phyloP scores from a whole-genome alignment of 2,797 vertebrate species.

The Lagorchestes hirsutus region DNA sequence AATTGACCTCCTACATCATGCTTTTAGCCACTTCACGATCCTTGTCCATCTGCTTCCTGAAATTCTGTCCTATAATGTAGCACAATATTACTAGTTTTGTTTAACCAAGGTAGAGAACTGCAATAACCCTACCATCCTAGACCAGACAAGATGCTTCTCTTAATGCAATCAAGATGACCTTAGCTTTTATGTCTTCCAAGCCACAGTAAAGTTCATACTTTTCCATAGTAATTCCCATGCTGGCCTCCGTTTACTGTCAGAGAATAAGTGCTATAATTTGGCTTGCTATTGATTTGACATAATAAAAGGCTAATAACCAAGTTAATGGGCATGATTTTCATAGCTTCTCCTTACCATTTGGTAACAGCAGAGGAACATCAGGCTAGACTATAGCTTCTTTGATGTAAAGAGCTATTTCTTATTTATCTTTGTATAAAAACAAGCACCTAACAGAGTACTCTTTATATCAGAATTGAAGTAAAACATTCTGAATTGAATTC shows the following conservation, averaged over 20 bases:
- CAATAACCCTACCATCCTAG: background rate
- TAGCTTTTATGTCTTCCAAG: background rate
- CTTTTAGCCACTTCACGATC: background rate
- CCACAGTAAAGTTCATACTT: background rate
- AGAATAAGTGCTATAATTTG: background rate
- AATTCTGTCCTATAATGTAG: background rate
- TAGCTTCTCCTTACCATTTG: background rate
- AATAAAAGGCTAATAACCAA: background rate
- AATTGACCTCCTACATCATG: background rate
- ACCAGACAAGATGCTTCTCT: background rate
- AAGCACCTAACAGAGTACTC: background rate
- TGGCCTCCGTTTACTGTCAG: background rate
- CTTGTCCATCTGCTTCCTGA: background rate
- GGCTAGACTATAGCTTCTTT: background rate
- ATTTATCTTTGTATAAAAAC: background rate
- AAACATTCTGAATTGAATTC: background rate
- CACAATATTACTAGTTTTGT: background rate
- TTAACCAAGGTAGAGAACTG: background rate
- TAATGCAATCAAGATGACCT: background rate
- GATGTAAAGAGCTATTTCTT: background rate
- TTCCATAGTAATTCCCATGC: background rate
- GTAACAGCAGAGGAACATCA: background rate
- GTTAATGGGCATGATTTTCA: background rate
- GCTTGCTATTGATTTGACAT: background rate
- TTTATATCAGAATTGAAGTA: background rate